Evolutionary conservation across 2,888 invertebrate species (phyloP), one percentile per base, ranked within the genome.

Genomic region (Dicyrtomina minuta): DNA sequence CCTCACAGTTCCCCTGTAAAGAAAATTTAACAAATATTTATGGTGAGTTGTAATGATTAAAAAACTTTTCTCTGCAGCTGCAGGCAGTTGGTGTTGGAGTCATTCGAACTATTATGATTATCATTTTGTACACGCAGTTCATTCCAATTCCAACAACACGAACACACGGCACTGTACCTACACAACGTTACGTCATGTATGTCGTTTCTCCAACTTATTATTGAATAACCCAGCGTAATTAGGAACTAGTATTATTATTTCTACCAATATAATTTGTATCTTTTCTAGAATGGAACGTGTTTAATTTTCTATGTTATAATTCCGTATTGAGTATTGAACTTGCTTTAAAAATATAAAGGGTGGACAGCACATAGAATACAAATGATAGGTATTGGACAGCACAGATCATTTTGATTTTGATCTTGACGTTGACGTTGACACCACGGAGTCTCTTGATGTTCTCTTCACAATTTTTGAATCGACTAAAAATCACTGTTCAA

Each of bases 1-100:
- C 58, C 51, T 51, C 69, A 17, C 49, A 64, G n/a, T 51, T 44
- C 4, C 26, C 68, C 71, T 71, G 41, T n/a, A 49, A 39, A n/a
- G n/a, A n/a, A 8, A 33, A 8, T 3, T 33, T 33, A 33, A 3
- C 3, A 33, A 33, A 33, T 33, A 33, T 33, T 33, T 8, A 33
- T 33, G 46, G 56, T 33, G 8, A 33, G 8, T 33, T 33, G 8
- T 33, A 5, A 22, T 24, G 51, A 56, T 60, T 22, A 70, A 62
- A 41, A n/a, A 26, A 44, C 65, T 51, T 43, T 26, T n/a, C 51
- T 64, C 51, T 39, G 64, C 33, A 10, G 20, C 39, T 61, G 41
- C 55, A 66, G 49, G 61, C 61, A 66, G 26, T 49, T 56, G 41
- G 24, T 39, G n/a, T n/a, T n/a, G n/a, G n/a, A n/a, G n/a, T n/a